Base-by-base conservation (phyloP, 2,797 vertebrate species). In the Poeciliopsis presidionis region DNA sequence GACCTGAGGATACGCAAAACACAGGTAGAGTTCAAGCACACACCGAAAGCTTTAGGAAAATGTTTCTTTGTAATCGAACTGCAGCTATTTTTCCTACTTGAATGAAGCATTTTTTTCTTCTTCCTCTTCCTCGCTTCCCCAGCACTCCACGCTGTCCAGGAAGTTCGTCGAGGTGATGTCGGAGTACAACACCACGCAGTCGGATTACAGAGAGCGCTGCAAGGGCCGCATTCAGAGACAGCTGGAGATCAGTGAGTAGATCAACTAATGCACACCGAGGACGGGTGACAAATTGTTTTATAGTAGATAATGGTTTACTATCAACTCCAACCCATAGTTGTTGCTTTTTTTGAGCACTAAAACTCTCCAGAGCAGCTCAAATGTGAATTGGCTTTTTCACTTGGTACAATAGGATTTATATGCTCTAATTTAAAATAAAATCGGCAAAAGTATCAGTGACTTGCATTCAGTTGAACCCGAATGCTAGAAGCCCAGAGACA, bases 111-210 rank as follows among this genome's bases (percentile, higher is more conserved):
- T n/a, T 51, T 45, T 51, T 22, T 78, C 39, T 76, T 75, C 55
- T 22, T 78, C 36, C 76, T 75, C 25, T 13, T 73, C 9, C 43
- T 13, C 73, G 12, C 46, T 43, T 87, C 61, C 81, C 3, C 92
- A 99, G 98, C 98, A 99, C 92, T 98, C 97, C 36, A 99, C 98
- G 0, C 93, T 99, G 90, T 99, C 98, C 0, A 97, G 97, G 53
- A 99, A 98, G 91, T 99, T 99, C 80, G 98, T 99, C 80, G 97
- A 99, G 89, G 98, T 99, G 94, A 99, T 99, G 98, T 98, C 97
- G 0, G 98, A 99, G 82, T 99, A 99, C 95, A 99, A 99, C 0
- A 94, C 97, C 72, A 99, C 97, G 0, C 98, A 99, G 93, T 97
- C 97, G 0, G 98, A 99, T 93, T 99, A 99, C 94, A 95, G 98